phyloP scores from a whole-genome alignment of 2,888 invertebrate species.

The Drosophila borealis region DNA sequence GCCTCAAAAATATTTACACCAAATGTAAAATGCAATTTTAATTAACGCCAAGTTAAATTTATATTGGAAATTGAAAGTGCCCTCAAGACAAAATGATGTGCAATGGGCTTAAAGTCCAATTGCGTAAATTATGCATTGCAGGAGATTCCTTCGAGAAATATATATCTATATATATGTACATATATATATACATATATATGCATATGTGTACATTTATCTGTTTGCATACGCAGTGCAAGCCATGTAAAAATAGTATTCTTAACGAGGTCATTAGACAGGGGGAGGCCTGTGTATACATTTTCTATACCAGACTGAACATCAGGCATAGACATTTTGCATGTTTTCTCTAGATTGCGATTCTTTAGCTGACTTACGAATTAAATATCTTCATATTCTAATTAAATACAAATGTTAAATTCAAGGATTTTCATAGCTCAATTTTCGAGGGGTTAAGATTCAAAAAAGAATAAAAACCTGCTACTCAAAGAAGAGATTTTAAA shows the following conservation, averaged over 20 bases:
- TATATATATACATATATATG: background rate
- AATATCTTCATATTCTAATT: background rate
- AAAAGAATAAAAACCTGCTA: no score
- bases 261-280: constrained; percentile 77
- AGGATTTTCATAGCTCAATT: no score
- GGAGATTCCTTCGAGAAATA: constrained; percentile 51
- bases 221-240: constrained; percentile 52
- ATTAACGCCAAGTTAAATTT: constrained; percentile 53
- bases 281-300: constrained; percentile 28
- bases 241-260: constrained; percentile 70
- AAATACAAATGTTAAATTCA: background rate
- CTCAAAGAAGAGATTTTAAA: no score
- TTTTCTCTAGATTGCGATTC: constrained; percentile 2
- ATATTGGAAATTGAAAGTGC: constrained; percentile 57
- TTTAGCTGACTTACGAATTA: background rate
- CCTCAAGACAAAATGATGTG: constrained; percentile 21
- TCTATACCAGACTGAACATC: constrained; percentile 27
- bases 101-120: constrained; percentile 23
- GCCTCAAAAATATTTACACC: constrained; percentile 35
- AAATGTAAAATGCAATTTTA: constrained; percentile 57
- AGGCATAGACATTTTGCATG: constrained; percentile 39
- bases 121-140: constrained; percentile 37
- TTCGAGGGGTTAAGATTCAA: no score
- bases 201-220: constrained; percentile 16
- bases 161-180: background rate